Evolutionary conservation across 2,113 vertebrate genomes (phyloP).

Genomic region (Rhombomys opimus): DNA sequence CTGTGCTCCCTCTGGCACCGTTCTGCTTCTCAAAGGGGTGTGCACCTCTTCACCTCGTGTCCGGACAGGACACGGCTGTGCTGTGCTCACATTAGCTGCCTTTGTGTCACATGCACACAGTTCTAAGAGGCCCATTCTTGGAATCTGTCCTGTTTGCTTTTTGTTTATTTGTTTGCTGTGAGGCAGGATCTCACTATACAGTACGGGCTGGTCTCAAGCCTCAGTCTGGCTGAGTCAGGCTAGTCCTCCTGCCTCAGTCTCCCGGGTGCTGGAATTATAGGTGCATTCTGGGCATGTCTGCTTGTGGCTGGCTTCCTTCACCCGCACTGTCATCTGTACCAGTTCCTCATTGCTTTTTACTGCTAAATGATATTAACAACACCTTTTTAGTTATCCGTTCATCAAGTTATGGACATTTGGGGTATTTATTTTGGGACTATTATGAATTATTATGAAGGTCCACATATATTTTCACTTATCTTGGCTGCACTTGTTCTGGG

Average conservation of each 20-base stretch:
- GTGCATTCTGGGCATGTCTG: neutral
- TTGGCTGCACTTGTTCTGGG: neutral
- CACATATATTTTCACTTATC: neutral
- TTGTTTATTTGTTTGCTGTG: neutral
- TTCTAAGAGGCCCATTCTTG: too few relatives aligned
- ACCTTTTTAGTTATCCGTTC: too few relatives aligned
- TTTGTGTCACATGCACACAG: neutral
- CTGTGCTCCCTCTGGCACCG: neutral
- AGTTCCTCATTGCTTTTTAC: neutral
- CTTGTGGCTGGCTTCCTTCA: neutral
- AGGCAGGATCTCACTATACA: neutral
- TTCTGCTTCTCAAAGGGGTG: neutral
- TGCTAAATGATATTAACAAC: too few relatives aligned
- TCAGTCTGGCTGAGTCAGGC: too few relatives aligned
- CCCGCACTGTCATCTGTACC: neutral
- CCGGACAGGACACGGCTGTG: neutral
- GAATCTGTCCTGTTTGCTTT: neutral
- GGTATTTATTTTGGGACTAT: neutral
- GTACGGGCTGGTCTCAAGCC: neutral
- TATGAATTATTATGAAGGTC: neutral
- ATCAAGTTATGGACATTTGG: neutral
- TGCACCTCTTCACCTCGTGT: accelerated
- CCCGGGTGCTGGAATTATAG: neutral
- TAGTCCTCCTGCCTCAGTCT: neutral
- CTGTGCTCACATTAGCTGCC: neutral